Percentiles rank a stretch among this genome's conserved stretches.
Conservation (phyloP, 2,797 vertebrate species). For the Ptychadena robeensis region DNA sequence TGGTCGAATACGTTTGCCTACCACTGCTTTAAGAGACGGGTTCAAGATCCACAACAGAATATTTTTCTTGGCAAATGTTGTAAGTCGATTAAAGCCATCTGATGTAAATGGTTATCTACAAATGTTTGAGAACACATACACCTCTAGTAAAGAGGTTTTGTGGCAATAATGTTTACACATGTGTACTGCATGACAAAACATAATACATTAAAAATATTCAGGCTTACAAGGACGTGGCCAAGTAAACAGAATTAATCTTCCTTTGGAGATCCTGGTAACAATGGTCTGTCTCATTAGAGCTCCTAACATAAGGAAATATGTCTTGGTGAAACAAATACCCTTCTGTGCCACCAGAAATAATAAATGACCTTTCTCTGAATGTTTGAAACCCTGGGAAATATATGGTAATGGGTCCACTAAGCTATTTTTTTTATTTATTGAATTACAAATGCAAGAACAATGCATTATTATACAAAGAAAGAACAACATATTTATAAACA, state of each 20-base stretch:
- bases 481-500: too few species aligned
- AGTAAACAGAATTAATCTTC: not conserved
- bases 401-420: not conserved
- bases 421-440: not conserved
- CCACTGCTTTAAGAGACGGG: too few species aligned
- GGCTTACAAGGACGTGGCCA: not conserved
- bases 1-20: too few species aligned
- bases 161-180: not conserved
- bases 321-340: not conserved
- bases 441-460: too few species aligned
- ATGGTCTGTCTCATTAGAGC: constrained; percentile 12
- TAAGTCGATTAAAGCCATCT: too few species aligned
- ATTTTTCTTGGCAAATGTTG: too few species aligned
- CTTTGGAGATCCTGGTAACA: not conserved
- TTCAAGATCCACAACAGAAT: too few species aligned
- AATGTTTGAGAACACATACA: not conserved
- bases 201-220: constrained; percentile 1
- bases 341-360: constrained; percentile 2
- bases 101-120: not conserved
- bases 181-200: constrained; percentile 1
- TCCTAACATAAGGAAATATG: constrained; percentile 9
- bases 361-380: not conserved
- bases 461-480: too few species aligned
- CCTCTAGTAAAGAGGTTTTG: not conserved
- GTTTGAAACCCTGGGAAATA: not conserved